These are phyloP conservation scores for Neotoxoptera formosana DNA, from an alignment of 1,140 invertebrate genomes.

Conservation along the genomic window DNA sequence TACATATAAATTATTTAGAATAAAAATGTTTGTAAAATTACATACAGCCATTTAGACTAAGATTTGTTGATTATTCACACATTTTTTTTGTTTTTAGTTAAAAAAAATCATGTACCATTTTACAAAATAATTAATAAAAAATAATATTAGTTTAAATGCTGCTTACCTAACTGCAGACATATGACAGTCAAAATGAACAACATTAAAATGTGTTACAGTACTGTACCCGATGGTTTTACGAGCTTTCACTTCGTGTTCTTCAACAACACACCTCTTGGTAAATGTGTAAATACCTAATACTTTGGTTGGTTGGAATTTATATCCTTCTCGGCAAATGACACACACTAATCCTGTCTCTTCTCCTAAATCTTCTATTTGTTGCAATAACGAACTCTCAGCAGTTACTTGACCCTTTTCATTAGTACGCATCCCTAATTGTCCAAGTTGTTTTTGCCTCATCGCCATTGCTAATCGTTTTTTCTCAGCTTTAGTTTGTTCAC, in stretches of 20 bases:
- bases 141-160: not conserved
- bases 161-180: conserved; percentile 84
- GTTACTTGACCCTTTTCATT: conserved; percentile 94
- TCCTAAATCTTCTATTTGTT: conserved; percentile 93
- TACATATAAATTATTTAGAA: not conserved
- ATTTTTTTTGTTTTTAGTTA: not conserved
- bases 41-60: not conserved
- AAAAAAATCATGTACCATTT: not conserved
- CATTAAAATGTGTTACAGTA: conserved; percentile 97
- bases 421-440: conserved; percentile 92
- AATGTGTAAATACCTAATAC: conserved; percentile 96
- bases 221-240: conserved; percentile 86
- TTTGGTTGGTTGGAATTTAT: conserved; percentile 92
- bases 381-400: conserved; percentile 82
- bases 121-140: not conserved
- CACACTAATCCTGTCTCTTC: conserved; percentile 96
- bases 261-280: conserved; percentile 93
- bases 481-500: conserved; percentile 89
- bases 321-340: conserved; percentile 97
- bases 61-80: not conserved
- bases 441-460: conserved; percentile 94
- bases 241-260: conserved; percentile 89
- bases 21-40: not conserved
- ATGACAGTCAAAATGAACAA: conserved; percentile 98
- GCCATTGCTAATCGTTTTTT: conserved; percentile 98